Evolutionary conservation across 2,888 invertebrate genomes (phyloP), one percentile per base, ranked within the genome.

Genomic region (Drosophila acutilabella): DNA sequence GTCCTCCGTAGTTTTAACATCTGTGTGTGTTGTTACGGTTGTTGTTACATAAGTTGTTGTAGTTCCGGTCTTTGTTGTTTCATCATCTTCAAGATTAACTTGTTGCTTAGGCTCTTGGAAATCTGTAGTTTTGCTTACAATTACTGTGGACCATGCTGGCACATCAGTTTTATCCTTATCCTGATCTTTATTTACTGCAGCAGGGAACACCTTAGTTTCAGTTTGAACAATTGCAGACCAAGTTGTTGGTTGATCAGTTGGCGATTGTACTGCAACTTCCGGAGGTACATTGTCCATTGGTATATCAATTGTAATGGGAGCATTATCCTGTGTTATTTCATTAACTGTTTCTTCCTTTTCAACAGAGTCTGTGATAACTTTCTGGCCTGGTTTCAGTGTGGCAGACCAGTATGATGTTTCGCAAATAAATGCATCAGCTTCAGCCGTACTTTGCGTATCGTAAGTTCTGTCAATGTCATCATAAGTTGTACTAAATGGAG

Each of bases 191-290:
- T 7, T 36, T 6, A 13, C 58, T 23, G 74, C 44, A 26, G 84
- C 56, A 14, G 81, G 71, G 71, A 90, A 90, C 10, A 88, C 72
- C 14, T 74, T 90, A 13, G 81, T 62, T 66, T 90, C 89, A 1
- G 90, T 91, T 71, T 91, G 81, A n/a, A 91, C 80, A n/a, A 90
- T 68, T n/a, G 90, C 91, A 7, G 90, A 89, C 90, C 90, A 91
- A 0, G 90, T 88, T 48, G 88, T 89, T 48, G 91, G 91, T 53
- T 90, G 89, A 69, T 88, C 80, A 16, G 71, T 85, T 26, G 90
- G 91, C 8, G 90, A 91, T 54, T 88, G 71, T 1, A 90, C 90
- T 3, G 78, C 23, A 14, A 91, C 71, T 74, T 89, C 88, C 1
- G 74, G 58, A 16, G 71, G 5, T 7, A 23, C 40, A 14, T 33